Evolutionary conservation across 2,113 vertebrate species (phyloP), one percentile per base, ranked within the genome.

Genomic region (Xiphias gladius): DNA sequence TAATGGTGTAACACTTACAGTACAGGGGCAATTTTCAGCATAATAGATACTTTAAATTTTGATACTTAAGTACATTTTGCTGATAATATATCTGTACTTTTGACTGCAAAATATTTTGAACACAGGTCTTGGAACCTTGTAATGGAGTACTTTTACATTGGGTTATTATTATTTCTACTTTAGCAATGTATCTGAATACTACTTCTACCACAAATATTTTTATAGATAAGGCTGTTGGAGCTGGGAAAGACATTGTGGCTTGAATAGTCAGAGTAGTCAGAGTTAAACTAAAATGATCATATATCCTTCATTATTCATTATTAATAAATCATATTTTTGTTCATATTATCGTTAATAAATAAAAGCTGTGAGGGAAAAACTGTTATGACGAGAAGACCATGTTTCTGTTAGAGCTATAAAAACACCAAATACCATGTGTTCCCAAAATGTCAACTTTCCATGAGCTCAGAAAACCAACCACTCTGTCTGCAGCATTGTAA

Each of bases 241-340:
- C 35, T 19, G 30, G 32, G 46, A 30, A 28, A 62, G 54, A 61
- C 22, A 43, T 75, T 3, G 35, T 35, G 35, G 35, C 4, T 7
- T 35, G 7, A 39, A 10, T 10, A 35, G 32, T 39, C 8, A 7
- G 37, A 39, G 61, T 37, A 14, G 30, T 76, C 3, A 10, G 9
- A 46, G 14, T 55, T 28, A 7, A 59, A 69, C 35, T 43, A 28
- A 50, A 48, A 59, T 14, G 10, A 28, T 52, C n/a, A 52, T 79
- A 28, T 13, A 79, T 54, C 32, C 26, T 30, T 79, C 10, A 24
- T 72, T n/a, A n/a, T n/a, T 65, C 52, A 28, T 39, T 48, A 52
- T 74, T 30, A 61, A 81, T 59, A 8, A 58, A 12, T 66, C 5
- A 35, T 26, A 50, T 65, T 67, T 67, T 22, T n/a, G 26, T 54